phyloP scores from a whole-genome alignment of 2,113 vertebrate species.

The Motacilla alba region DNA sequence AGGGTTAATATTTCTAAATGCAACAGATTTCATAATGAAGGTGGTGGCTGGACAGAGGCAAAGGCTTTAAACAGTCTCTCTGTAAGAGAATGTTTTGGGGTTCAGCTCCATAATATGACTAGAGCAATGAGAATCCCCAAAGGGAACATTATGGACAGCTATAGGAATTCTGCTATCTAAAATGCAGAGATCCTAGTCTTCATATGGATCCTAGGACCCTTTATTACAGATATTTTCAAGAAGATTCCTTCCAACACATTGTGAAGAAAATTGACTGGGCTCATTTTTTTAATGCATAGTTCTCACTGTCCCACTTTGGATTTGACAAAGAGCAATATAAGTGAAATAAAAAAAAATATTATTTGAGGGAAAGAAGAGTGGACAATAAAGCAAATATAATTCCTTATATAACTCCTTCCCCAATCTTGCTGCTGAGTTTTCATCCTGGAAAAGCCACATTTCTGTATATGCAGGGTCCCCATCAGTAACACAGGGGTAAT shows the following conservation, averaged over 20 bases:
- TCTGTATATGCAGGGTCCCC: neutral
- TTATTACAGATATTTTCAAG: neutral
- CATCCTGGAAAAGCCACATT: neutral
- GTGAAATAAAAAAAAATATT: neutral
- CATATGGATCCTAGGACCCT: neutral
- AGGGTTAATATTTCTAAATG: neutral
- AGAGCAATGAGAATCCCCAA: neutral
- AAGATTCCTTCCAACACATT: neutral
- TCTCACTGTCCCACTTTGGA: neutral
- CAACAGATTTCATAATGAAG: neutral
- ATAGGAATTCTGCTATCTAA: neutral
- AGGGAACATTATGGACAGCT: neutral
- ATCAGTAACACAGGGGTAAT: neutral
- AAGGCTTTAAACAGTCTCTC: neutral
- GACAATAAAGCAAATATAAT: neutral
- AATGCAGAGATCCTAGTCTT: neutral
- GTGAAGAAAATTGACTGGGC: neutral
- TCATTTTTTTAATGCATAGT: neutral
- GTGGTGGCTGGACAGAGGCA: neutral
- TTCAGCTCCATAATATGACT: neutral
- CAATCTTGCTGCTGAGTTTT: neutral
- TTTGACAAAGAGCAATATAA: neutral
- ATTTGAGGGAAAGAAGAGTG: neutral
- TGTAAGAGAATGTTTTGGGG: neutral
- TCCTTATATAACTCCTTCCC: neutral